phyloP scores from a whole-genome alignment of 2,113 vertebrate species.

The Pseudorhombus dupliciocellatus region DNA sequence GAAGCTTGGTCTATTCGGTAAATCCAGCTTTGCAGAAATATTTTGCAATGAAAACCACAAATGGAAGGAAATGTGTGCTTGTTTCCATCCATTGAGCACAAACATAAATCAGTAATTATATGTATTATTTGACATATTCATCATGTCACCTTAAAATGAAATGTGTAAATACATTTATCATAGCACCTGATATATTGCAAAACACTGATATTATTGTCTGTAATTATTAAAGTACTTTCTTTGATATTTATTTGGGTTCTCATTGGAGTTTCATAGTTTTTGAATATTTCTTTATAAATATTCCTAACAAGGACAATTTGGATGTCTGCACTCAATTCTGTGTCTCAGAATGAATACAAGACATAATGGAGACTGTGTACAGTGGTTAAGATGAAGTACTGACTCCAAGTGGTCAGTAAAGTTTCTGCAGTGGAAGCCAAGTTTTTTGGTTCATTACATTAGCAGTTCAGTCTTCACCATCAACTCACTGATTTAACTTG shows the following conservation, averaged over 20 bases:
- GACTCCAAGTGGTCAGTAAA: background rate
- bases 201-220: too few relatives aligned
- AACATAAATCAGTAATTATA: background rate
- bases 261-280: too few relatives aligned
- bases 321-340: too few relatives aligned
- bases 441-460: constrained; percentile 1
- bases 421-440: constrained; percentile 14
- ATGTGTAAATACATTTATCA: too few relatives aligned
- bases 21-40: constrained; percentile 26
- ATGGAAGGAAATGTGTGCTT: background rate
- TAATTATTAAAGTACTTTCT: too few relatives aligned
- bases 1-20: constrained; percentile 16
- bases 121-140: too few relatives aligned
- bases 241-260: too few relatives aligned
- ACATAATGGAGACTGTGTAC: background rate
- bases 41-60: constrained; percentile 50
- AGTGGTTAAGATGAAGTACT: background rate
- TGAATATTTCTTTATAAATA: too few relatives aligned
- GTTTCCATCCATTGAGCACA: constrained; percentile 20
- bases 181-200: too few relatives aligned
- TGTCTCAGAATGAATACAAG: background rate
- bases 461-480: background rate
- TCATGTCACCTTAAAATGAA: too few relatives aligned
- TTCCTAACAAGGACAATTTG: too few relatives aligned
- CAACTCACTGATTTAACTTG: background rate